These are phyloP conservation scores for Iphiclides podalirius DNA, from an alignment of 2,888 invertebrate genomes.

Conservation along the genomic window DNA sequence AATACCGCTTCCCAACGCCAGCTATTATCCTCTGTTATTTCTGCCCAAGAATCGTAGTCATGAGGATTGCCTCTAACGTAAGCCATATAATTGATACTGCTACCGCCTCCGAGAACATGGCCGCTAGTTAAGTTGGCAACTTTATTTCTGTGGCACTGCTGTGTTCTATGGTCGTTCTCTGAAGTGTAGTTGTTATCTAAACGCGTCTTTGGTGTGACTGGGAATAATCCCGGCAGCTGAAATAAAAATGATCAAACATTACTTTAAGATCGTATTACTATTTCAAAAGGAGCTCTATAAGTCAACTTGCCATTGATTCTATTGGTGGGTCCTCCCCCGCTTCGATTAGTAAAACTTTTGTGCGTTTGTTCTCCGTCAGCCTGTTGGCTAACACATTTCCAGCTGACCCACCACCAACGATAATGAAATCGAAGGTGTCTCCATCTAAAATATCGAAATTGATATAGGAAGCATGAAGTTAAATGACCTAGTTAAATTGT, in stretches of 20 bases:
- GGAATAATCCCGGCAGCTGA: slow-evolving; percentile 40
- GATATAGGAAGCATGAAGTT: too few species aligned
- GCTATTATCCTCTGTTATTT: slow-evolving; percentile 30
- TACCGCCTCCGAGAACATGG: slow-evolving; percentile 48
- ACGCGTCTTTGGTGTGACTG: slow-evolving; percentile 29
- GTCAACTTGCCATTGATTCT: slow-evolving; percentile 31
- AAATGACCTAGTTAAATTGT: too few species aligned
- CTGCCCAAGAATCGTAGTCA: slow-evolving; percentile 42
- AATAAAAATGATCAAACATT: too few species aligned
- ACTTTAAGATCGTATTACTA: too few species aligned
- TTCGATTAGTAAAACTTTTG: slow-evolving; percentile 33
- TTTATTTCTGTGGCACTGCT: slow-evolving; percentile 26
- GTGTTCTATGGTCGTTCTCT: slow-evolving; percentile 33
- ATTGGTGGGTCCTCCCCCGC: slow-evolving; percentile 36
- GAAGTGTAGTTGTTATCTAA: slow-evolving; percentile 39
- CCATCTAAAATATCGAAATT: background rate
- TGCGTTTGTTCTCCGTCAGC: background rate
- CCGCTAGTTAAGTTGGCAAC: slow-evolving; percentile 35
- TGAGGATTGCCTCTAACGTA: slow-evolving; percentile 34
- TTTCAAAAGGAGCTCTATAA: too few species aligned
- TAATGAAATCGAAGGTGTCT: slow-evolving; percentile 37
- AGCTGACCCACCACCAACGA: slow-evolving; percentile 42
- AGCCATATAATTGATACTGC: slow-evolving; percentile 36
- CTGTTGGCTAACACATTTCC: slow-evolving; percentile 32
- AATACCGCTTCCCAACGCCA: slow-evolving; percentile 42